Percentiles rank a stretch among this genome's conserved stretches.
These are phyloP conservation scores for Mercenaria mercenaria DNA, from an alignment of 1,140 invertebrate genomes.

Conservation along the genomic window DNA sequence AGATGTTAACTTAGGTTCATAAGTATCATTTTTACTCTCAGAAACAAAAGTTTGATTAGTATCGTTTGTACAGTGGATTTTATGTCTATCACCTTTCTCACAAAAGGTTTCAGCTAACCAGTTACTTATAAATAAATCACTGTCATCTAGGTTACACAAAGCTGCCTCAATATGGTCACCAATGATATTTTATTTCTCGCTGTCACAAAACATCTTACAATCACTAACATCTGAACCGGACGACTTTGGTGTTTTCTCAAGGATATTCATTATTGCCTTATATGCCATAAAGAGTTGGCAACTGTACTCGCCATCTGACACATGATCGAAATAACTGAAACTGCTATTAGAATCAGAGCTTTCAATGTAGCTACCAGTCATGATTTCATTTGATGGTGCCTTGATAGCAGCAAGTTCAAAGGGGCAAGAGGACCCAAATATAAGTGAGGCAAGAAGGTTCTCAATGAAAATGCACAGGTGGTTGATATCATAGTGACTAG, in stretches of 20 bases:
- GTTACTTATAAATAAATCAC: too few relatives aligned
- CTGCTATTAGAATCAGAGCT: background rate
- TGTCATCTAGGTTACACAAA: too few relatives aligned
- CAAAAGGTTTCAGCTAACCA: too few relatives aligned
- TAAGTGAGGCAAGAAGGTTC: background rate
- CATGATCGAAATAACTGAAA: background rate
- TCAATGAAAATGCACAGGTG: background rate
- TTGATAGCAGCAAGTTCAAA: background rate
- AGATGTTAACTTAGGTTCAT: too few relatives aligned
- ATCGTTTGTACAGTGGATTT: too few relatives aligned
- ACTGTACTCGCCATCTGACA: conserved; percentile 10
- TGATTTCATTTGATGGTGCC: background rate
- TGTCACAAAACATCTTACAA: too few relatives aligned
- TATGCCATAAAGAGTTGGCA: conserved; percentile 4
- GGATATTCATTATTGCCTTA: background rate
- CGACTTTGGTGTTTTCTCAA: too few relatives aligned
- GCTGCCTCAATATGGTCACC: too few relatives aligned
- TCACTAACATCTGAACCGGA: background rate
- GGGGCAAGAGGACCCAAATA: background rate
- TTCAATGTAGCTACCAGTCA: background rate
- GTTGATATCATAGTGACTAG: background rate
- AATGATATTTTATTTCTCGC: too few relatives aligned
- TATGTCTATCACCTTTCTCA: too few relatives aligned
- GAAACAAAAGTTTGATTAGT: too few relatives aligned
- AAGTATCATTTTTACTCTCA: too few relatives aligned